A percentile compares a stretch with the other conserved stretches of the same genome.
Conservation (phyloP, 2,113 vertebrate genomes). For the Hippoglossus stenolepis region DNA sequence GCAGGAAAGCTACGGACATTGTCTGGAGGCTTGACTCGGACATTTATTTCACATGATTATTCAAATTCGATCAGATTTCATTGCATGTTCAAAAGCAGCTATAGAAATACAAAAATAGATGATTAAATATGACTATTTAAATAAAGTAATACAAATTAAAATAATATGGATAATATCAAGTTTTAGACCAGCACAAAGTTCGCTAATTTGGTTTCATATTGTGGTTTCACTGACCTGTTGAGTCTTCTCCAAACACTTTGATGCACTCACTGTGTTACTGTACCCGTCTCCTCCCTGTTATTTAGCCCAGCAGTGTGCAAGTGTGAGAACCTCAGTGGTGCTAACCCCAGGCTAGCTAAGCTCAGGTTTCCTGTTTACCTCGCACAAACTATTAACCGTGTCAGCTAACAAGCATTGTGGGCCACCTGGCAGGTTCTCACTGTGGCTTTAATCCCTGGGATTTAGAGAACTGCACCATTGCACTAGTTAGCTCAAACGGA, state of each 20-base stretch:
- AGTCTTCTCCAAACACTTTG: background rate
- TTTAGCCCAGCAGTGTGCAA: slow-evolving; percentile 20
- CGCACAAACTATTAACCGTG: slow-evolving; percentile 46
- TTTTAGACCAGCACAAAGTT: background rate
- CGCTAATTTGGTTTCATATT: background rate
- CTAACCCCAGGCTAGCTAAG: slow-evolving; percentile 21
- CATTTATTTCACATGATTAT: no score
- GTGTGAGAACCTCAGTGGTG: slow-evolving; percentile 23
- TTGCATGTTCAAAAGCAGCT: no score
- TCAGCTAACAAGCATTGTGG: slow-evolving; percentile 48
- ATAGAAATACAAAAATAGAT: background rate
- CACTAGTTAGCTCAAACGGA: slow-evolving; percentile 28
- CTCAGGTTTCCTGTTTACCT: slow-evolving; percentile 61
- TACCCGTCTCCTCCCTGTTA: background rate
- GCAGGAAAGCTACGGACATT: no score
- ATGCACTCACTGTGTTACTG: background rate
- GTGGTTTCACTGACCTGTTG: background rate
- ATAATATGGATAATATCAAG: background rate
- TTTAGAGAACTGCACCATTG: slow-evolving; percentile 44
- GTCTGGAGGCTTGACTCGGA: no score
- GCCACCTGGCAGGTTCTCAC: slow-evolving; percentile 58
- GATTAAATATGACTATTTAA: background rate
- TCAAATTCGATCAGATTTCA: no score
- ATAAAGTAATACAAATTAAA: background rate
- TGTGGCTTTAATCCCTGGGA: slow-evolving; percentile 59